These are phyloP conservation scores for Stylophora pistillata DNA, from an alignment of 64 coral and sea anemone genomes.

Conservation along the genomic window DNA sequence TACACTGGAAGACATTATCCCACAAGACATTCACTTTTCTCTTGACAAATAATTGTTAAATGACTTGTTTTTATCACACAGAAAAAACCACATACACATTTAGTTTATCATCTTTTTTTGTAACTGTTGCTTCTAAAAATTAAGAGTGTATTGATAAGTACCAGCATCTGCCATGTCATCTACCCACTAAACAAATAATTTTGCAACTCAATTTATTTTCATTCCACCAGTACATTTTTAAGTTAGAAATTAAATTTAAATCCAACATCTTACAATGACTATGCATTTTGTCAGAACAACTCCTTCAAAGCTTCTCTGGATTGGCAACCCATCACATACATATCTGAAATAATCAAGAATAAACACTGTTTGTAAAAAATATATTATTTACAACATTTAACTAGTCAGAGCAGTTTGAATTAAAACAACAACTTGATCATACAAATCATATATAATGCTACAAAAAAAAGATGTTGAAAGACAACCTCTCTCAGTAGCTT, in stretches of 20 bases:
- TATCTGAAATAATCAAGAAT: slow-evolving; percentile 63
- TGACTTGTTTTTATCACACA: too few species aligned
- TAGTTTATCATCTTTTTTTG: neutral
- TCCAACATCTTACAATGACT: neutral
- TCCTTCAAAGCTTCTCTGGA: slow-evolving; percentile 68
- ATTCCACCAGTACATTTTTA: neutral
- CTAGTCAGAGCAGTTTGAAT: too few species aligned
- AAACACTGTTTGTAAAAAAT: too few species aligned
- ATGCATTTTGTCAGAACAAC: neutral
- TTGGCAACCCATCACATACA: slow-evolving; percentile 99
- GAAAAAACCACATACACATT: neutral
- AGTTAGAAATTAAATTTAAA: neutral
- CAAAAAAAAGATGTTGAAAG: too few species aligned
- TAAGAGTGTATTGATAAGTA: slow-evolving; percentile 93
- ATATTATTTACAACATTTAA: too few species aligned
- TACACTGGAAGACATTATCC: too few species aligned
- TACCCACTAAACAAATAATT: slow-evolving; percentile 72
- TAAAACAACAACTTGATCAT: too few species aligned
- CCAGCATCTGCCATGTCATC: slow-evolving; percentile 98
- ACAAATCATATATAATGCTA: too few species aligned
- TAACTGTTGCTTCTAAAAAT: slow-evolving; percentile 97
- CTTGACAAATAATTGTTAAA: neutral
- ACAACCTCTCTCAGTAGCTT: too few species aligned
- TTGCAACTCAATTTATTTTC: too few species aligned
- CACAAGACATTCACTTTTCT: too few species aligned